Evolutionary conservation across 2,888 invertebrate species (phyloP).

Genomic region (Eilema griseolum): DNA sequence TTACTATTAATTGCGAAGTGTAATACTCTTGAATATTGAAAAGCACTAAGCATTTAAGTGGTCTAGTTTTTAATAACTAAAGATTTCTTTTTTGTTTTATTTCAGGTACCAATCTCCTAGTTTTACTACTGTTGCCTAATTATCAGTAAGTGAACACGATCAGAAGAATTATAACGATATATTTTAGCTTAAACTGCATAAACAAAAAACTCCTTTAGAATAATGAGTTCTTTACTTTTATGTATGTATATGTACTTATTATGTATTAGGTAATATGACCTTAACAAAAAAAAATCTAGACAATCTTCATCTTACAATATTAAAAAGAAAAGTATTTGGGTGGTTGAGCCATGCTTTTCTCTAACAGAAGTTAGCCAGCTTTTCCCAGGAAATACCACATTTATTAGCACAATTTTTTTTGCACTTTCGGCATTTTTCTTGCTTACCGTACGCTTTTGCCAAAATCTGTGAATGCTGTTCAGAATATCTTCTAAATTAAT

Average conservation of each 20-base stretch:
- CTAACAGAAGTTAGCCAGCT: no score
- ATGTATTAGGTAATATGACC: no score
- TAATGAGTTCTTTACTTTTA: neutral
- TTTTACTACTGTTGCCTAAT: neutral
- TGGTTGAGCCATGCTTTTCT: no score
- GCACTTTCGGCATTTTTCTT: no score
- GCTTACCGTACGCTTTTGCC: no score
- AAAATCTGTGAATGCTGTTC: no score
- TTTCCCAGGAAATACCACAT: no score
- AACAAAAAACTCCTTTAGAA: neutral
- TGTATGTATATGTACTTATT: no score
- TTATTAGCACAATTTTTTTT: no score
- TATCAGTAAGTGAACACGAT: neutral
- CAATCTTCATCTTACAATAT: neutral
- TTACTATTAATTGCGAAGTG: neutral
- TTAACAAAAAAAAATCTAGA: no score
- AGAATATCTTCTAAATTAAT: no score
- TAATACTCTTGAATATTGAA: no score
- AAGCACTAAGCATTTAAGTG: neutral
- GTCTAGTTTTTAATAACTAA: neutral
- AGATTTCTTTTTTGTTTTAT: slow-evolving; percentile 5
- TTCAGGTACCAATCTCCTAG: slow-evolving; percentile 13
- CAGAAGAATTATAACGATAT: neutral
- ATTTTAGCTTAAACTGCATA: neutral
- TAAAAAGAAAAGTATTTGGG: neutral